A percentile compares a stretch with the other conserved stretches of the same genome.
phyloP scores from a whole-genome alignment of 2,113 vertebrate species.

The Todiramphus chloris region DNA sequence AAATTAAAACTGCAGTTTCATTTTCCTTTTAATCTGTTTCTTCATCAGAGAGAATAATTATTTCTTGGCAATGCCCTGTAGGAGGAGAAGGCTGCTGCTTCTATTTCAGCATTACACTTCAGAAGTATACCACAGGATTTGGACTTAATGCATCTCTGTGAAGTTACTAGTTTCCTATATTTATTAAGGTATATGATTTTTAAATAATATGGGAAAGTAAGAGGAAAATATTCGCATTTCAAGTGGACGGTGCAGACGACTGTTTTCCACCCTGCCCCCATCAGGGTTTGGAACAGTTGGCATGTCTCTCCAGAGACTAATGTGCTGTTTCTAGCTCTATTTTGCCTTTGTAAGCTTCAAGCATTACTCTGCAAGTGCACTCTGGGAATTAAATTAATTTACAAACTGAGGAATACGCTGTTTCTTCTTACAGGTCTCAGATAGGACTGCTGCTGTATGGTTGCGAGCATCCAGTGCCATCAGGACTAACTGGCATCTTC shows the following conservation, averaged over 20 bases:
- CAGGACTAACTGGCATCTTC: background rate
- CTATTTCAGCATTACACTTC: background rate
- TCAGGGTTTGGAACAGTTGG: conserved; percentile 1
- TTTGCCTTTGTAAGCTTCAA: conserved; percentile 37
- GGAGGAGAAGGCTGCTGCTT: background rate
- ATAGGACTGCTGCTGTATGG: conserved; percentile 11
- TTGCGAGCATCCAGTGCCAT: background rate
- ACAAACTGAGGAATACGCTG: conserved; percentile 17
- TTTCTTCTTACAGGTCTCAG: conserved; percentile 38
- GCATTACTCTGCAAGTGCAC: conserved; percentile 41
- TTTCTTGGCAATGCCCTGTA: background rate
- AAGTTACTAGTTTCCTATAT: background rate
- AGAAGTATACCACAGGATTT: background rate
- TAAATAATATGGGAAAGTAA: background rate
- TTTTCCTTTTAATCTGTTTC: conserved; percentile 46
- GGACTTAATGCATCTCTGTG: background rate
- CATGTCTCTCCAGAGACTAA: conserved; percentile 31
- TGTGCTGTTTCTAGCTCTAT: conserved; percentile 8
- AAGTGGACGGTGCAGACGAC: background rate
- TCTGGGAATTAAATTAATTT: conserved; percentile 64
- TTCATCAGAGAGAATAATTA: conserved; percentile 10
- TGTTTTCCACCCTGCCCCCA: background rate
- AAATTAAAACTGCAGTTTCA: conserved; percentile 32
- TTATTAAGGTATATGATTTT: background rate
- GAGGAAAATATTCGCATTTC: background rate